Conservation (phyloP, 2,113 vertebrate genomes). For the Ovibos moschatus region DNA sequence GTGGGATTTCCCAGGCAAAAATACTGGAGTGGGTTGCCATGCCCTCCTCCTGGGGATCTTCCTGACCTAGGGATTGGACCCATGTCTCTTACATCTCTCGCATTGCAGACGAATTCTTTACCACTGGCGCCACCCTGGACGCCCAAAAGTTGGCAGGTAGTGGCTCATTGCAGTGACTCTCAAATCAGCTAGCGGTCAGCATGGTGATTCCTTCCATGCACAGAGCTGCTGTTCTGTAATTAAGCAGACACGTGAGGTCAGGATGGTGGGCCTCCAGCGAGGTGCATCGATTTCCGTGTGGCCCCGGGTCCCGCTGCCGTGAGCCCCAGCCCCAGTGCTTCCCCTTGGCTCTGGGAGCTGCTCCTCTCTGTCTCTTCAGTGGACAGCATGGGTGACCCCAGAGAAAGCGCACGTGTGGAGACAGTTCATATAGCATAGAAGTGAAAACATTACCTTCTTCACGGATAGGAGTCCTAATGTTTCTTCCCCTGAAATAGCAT, state of each 20-base stretch:
- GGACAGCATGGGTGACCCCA: background rate
- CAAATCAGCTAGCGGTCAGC: background rate
- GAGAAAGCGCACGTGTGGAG: background rate
- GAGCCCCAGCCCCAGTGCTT: background rate
- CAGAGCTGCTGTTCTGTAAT: background rate
- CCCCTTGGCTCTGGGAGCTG: background rate
- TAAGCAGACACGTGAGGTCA: background rate
- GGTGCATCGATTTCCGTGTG: background rate
- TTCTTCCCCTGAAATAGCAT: background rate
- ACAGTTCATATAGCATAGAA: background rate
- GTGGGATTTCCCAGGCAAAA: background rate
- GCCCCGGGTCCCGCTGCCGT: rapidly evolving
- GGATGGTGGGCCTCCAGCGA: background rate
- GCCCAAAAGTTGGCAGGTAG: background rate
- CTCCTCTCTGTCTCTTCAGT: background rate
- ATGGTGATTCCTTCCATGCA: background rate
- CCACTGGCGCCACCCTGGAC: background rate
- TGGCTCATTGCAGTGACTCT: background rate
- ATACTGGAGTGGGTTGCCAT: background rate
- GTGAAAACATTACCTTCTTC: background rate
- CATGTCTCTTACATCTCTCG: background rate
- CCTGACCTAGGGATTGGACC: background rate
- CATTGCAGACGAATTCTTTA: background rate
- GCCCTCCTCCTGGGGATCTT: background rate
- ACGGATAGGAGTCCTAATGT: background rate